Base-by-base conservation (phyloP, 2,113 vertebrate species). In the Crocuta crocuta region DNA sequence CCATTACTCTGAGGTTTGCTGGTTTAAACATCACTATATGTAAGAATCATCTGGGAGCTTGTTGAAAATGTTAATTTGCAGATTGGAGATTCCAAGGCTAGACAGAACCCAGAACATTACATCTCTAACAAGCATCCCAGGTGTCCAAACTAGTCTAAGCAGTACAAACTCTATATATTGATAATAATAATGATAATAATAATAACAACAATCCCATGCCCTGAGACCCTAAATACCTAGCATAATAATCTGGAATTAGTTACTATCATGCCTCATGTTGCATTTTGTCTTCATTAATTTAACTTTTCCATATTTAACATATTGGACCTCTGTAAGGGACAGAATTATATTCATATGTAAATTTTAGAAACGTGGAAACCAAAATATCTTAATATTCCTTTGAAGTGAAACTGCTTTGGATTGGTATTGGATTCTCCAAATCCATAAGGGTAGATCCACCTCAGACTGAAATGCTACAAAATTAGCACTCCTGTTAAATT, bases 51-150 rank as follows among this genome's bases (percentile, higher is more conserved):
- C 45, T 65, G 73, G 23, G n/a, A 93, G 31, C 35, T 58, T 84
- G 61, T 96, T 96, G 96, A 82, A 97, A 97, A 94, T 93, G 50
- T 89, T 93, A 89, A 63, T 93, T 84, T 86, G 68, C 21, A 55
- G 33, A 76, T 55, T 95, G 26, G 35, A 93, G 50, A 88, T 76
- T 76, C 66, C 66, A 48, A 76, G 43, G 89, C 65, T 87, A 50
- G 65, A 50, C 8, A 73, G 61, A 82, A 63, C 13, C 48, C 58
- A 87, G 55, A 81, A 45, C 92, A 96, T 68, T 76, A 73, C n/a
- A 70, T 76, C 85, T 88, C 94, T 43, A 89, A 58, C 39, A 81
- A 85, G 26, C 48, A 87, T 26, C 4, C 58, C 68, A 68, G 43
- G 13, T 86, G 24, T 82, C 73, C n/a, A 73, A 89, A 89, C 50